Evolutionary conservation across 2,113 vertebrate species (phyloP).

Genomic region (Syngnathus typhle): DNA sequence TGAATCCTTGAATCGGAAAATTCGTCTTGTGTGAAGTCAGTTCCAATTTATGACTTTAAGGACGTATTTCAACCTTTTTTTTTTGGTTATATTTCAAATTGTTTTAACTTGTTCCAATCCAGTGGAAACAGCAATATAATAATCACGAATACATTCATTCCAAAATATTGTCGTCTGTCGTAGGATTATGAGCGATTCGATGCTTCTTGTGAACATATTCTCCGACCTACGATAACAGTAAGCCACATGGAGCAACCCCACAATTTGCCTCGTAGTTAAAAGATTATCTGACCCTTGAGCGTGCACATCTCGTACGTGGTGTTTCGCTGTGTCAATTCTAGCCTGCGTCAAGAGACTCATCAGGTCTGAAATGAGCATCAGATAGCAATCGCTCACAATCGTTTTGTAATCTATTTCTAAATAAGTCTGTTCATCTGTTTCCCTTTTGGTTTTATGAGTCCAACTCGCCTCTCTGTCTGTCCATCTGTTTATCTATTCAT

Average conservation of each 20-base stretch:
- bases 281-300: neutral
- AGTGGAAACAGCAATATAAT: neutral
- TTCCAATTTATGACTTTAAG: neutral
- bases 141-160: neutral
- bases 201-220: neutral
- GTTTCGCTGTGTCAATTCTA: neutral
- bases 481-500: conserved; percentile 45
- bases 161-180: neutral
- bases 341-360: neutral
- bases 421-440: conserved; percentile 34
- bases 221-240: neutral
- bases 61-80: neutral
- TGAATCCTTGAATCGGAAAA: neutral
- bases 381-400: conserved; percentile 1
- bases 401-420: conserved; percentile 19
- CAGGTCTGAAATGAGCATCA: conserved; percentile 20
- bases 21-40: neutral
- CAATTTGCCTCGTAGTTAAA: neutral
- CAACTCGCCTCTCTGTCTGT: conserved; percentile 40
- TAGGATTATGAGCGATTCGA: neutral
- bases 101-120: neutral
- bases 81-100: neutral
- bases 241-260: neutral
- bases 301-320: neutral
- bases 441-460: conserved; percentile 34